Conservation (phyloP, 2,113 vertebrate genomes). For the Grantiella picta region DNA sequence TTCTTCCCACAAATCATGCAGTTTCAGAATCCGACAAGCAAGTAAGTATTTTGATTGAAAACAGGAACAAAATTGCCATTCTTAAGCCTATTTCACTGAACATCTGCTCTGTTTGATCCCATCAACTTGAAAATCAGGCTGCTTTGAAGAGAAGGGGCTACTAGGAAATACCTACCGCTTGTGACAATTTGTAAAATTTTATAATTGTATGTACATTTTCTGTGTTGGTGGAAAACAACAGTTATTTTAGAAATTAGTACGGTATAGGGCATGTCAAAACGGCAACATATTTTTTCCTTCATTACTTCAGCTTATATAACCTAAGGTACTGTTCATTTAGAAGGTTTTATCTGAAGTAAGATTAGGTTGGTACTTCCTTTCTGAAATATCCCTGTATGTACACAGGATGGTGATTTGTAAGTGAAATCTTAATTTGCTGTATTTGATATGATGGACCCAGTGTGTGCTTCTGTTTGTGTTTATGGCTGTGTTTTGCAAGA, state of each 20-base stretch:
- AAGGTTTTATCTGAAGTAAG: not conserved
- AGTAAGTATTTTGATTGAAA: not conserved
- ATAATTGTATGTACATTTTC: not conserved
- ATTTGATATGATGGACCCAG: not conserved
- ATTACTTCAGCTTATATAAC: not conserved
- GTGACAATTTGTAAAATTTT: not conserved
- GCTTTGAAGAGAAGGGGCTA: not conserved
- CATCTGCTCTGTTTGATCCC: not conserved
- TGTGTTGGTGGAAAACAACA: not conserved
- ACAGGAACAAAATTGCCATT: not conserved
- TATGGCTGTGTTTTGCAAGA: not conserved
- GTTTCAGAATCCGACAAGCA: not conserved
- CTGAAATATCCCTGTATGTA: not conserved
- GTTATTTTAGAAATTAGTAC: not conserved
- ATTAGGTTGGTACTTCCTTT: not conserved
- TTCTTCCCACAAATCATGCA: not conserved
- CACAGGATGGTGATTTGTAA: not conserved
- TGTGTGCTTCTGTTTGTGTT: not conserved
- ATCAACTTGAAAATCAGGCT: not conserved
- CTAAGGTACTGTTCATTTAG: not conserved
- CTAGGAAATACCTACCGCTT: not conserved
- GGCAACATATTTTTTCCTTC: not conserved
- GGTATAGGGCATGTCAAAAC: not conserved
- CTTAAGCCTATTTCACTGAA: not conserved
- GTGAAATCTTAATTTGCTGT: not conserved